These are phyloP conservation scores for Microctonus brassicae DNA, from an alignment of 2,888 invertebrate genomes.

Conservation along the genomic window DNA sequence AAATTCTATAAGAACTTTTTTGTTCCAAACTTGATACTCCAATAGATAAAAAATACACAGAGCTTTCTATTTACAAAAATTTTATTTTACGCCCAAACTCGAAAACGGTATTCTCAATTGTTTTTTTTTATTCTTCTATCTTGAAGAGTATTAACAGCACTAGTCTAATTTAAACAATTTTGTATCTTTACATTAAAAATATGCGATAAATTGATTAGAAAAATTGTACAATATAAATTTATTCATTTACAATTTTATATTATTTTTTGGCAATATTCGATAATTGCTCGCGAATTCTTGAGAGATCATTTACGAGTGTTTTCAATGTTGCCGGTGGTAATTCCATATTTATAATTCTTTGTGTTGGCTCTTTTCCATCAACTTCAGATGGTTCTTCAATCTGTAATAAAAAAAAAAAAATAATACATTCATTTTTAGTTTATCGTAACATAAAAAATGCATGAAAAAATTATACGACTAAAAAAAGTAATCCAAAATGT, in stretches of 20 bases:
- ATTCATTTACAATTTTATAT: neutral
- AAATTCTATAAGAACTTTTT: no score
- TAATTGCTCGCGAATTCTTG: constrained; percentile 48
- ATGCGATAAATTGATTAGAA: neutral
- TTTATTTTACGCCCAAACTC: no score
- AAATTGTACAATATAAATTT: no score
- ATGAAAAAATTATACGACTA: neutral
- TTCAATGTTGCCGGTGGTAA: constrained; percentile 47
- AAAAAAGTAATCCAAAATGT: neutral
- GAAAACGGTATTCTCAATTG: no score
- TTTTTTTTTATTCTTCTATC: no score
- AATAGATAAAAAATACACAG: no score
- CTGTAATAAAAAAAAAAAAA: constrained; percentile 34
- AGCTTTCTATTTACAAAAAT: no score
- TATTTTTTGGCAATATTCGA: constrained; percentile 46
- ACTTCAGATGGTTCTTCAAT: constrained; percentile 43
- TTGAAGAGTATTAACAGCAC: no score
- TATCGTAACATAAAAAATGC: neutral
- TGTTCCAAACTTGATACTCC: no score
- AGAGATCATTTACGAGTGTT: constrained; percentile 47
- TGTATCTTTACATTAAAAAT: neutral
- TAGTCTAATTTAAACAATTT: no score
- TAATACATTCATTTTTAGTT: neutral
- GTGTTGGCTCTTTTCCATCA: constrained; percentile 38
- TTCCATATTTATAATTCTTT: constrained; percentile 43